Conservation (phyloP, 2,113 vertebrate species). For the zebrafish (Danio rerio) region DNA sequence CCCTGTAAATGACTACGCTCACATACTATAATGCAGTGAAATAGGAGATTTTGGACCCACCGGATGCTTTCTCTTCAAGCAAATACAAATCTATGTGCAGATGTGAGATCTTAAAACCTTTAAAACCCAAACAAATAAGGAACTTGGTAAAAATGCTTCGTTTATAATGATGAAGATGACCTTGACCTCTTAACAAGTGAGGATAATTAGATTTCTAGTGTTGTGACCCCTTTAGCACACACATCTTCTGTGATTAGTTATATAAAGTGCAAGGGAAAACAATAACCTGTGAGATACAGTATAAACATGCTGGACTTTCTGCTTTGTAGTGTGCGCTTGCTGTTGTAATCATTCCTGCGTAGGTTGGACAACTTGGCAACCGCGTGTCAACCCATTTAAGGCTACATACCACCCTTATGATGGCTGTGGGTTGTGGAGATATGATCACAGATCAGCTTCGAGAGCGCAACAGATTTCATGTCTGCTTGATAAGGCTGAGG, state of each 20-base stretch:
- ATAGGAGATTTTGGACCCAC: too few species aligned
- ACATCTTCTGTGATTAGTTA: background rate
- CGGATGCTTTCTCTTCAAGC: too few species aligned
- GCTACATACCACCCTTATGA: conserved; percentile 36
- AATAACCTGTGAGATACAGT: background rate
- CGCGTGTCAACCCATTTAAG: conserved; percentile 24
- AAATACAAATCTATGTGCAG: too few species aligned
- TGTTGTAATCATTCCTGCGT: background rate
- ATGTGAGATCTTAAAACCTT: too few species aligned
- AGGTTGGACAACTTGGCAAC: conserved; percentile 9
- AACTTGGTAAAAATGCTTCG: too few species aligned
- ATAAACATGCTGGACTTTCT: background rate
- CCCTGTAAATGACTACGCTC: too few species aligned
- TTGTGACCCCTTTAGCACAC: too few species aligned
- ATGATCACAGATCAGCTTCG: conserved; percentile 17
- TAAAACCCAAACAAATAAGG: too few species aligned
- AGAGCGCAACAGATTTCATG: conserved; percentile 34
- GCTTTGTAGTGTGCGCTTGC: background rate
- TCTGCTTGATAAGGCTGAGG: conserved; percentile 53
- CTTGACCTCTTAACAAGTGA: too few species aligned
- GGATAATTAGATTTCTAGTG: too few species aligned
- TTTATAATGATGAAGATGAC: too few species aligned
- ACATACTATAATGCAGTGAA: too few species aligned
- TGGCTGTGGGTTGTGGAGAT: conserved; percentile 38
- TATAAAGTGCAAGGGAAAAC: background rate